Evolutionary conservation across 2,888 invertebrate species (phyloP).

Genomic region (Odontocerum albicorne): DNA sequence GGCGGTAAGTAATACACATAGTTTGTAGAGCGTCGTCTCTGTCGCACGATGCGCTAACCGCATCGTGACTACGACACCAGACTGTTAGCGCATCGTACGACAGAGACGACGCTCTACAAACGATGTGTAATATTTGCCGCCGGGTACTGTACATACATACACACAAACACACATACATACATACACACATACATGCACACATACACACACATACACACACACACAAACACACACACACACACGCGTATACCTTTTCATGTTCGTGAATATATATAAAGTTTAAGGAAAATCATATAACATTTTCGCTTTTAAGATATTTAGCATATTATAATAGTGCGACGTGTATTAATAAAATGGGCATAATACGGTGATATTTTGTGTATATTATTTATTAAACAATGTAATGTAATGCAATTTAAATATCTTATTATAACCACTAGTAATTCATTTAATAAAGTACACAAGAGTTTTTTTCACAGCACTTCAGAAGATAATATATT

Average conservation of each 20-base stretch:
- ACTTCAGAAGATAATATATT: constrained; percentile 22
- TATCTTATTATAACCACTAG: neutral
- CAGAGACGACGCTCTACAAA: neutral
- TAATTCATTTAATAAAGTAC: constrained; percentile 1
- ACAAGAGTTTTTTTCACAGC: constrained; percentile 19
- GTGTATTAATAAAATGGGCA: too few species aligned
- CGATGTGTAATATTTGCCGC: neutral
- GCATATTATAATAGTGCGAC: too few species aligned
- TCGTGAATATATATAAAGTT: too few species aligned
- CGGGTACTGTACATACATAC: neutral
- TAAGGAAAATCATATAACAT: too few species aligned
- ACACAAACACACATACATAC: neutral
- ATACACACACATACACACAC: neutral
- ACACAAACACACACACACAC: neutral
- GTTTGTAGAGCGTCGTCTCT: neutral
- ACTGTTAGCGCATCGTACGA: neutral
- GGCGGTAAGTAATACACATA: neutral
- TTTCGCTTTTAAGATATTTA: too few species aligned
- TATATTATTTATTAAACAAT: neutral
- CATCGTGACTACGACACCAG: too few species aligned
- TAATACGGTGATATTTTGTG: too few species aligned
- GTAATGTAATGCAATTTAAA: neutral
- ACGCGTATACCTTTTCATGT: neutral
- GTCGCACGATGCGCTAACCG: too few species aligned
- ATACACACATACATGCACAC: neutral